Conservation (phyloP, 1,140 invertebrate genomes). For the Polyergus mexicanus region DNA sequence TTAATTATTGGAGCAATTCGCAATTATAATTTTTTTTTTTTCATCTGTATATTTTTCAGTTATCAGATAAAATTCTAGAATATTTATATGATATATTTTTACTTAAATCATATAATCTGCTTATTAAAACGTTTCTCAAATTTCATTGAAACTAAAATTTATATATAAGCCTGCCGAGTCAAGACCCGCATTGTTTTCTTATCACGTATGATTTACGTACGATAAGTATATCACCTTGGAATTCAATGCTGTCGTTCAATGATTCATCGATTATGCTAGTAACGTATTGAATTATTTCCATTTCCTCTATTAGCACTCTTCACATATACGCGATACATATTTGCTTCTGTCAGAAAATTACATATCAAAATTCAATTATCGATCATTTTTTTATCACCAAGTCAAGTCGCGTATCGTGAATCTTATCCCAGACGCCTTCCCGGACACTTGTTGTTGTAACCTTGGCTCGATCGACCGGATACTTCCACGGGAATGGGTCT, state of each 20-base stretch:
- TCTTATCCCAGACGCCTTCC: conserved; percentile 28
- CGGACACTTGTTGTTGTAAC: conserved; percentile 75
- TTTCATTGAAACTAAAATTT: conserved; percentile 5
- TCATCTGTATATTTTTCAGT: neutral
- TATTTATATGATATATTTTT: neutral
- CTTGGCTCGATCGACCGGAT: conserved; percentile 55
- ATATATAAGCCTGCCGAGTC: conserved; percentile 8
- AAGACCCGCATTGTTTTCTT: conserved; percentile 37
- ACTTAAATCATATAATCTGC: neutral
- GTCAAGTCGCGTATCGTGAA: neutral
- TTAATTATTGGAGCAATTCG: neutral
- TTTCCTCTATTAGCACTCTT: neutral
- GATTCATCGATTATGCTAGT: conserved; percentile 29
- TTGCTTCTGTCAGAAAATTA: neutral
- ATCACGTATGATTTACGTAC: conserved; percentile 21
- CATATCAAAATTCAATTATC: neutral
- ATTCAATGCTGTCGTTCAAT: conserved; percentile 22
- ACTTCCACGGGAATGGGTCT: conserved; percentile 18
- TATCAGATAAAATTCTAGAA: neutral
- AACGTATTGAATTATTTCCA: neutral
- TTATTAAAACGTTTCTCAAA: neutral
- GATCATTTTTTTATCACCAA: neutral
- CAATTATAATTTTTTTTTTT: neutral
- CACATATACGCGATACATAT: neutral
- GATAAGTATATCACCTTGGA: conserved; percentile 40